Percentiles rank a stretch among this genome's conserved stretches.
phyloP scores from a whole-genome alignment of 1,140 invertebrate species.

The Physella acuta region DNA sequence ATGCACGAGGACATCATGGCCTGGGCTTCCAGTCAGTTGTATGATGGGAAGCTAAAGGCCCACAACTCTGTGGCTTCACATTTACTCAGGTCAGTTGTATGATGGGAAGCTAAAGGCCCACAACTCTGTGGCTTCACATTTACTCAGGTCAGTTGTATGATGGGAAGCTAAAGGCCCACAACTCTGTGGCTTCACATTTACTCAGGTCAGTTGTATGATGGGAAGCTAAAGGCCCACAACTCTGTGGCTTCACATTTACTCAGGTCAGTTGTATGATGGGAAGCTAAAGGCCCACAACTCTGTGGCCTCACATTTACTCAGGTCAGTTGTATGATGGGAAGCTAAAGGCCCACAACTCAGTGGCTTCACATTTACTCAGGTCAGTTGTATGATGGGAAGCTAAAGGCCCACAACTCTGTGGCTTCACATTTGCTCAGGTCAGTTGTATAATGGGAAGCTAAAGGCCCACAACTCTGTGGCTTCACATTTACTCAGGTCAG shows the following conservation, averaged over 20 bases:
- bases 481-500: background rate
- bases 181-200: too few species aligned
- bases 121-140: background rate
- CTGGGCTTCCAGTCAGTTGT: conserved; percentile 64
- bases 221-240: too few species aligned
- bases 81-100: conserved; percentile 58
- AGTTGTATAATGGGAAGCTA: too few species aligned
- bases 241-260: too few species aligned
- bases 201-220: too few species aligned
- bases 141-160: background rate
- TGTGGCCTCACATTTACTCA: background rate
- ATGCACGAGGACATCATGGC: conserved; percentile 69
- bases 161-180: too few species aligned
- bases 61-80: conserved; percentile 63
- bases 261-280: too few species aligned
- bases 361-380: background rate
- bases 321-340: background rate
- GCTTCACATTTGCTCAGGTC: background rate
- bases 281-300: background rate
- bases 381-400: too few species aligned
- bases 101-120: background rate
- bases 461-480: background rate
- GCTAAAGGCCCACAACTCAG: too few species aligned
- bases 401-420: background rate
- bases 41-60: conserved; percentile 61